Conservation (phyloP, 2,113 vertebrate species). For the Lynx canadensis region DNA sequence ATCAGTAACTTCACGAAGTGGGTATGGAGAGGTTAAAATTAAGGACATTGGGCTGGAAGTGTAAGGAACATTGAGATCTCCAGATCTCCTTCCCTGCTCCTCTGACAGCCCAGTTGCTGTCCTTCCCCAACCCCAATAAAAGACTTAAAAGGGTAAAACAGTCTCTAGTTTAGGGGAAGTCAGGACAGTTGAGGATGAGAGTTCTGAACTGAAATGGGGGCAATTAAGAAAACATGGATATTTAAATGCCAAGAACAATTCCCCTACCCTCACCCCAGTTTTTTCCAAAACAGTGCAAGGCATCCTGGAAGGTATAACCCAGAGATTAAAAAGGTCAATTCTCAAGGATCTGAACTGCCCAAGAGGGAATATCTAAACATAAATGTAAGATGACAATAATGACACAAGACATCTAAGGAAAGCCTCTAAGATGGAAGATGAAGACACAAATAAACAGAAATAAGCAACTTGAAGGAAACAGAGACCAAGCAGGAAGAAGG, state of each 20-base stretch:
- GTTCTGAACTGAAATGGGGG: background rate
- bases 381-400: background rate
- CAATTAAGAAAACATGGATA: background rate
- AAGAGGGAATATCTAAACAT: background rate
- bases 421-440: background rate
- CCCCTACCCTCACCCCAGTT: background rate
- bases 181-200: background rate
- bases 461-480: background rate
- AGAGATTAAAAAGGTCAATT: background rate
- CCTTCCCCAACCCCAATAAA: background rate
- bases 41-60: background rate
- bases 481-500: background rate
- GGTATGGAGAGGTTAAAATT: background rate
- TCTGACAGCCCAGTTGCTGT: background rate
- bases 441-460: slow-evolving; percentile 2
- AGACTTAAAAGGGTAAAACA: background rate
- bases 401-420: background rate
- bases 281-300: background rate
- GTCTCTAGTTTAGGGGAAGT: background rate
- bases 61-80: background rate
- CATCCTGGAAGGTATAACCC: background rate
- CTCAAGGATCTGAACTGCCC: background rate
- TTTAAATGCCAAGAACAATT: background rate
- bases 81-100: background rate
- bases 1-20: background rate